Base-by-base conservation (phyloP, 2,797 vertebrate species). In the Philypnodon macrostomus region DNA sequence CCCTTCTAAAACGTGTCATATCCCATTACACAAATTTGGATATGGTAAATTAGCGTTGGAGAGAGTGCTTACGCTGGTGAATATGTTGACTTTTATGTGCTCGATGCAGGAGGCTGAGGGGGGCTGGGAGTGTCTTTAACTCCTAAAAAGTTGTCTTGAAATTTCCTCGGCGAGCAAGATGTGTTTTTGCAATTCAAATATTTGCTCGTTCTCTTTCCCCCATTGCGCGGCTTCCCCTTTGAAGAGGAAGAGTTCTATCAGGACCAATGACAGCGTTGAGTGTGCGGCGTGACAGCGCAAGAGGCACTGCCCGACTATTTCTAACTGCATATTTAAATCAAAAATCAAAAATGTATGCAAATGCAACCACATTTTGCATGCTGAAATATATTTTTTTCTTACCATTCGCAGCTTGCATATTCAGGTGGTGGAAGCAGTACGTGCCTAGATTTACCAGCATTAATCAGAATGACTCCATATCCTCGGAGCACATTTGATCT, bases 181-280 rank as follows among this genome's bases (percentile, higher is more conserved):
- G 88, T 93, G 89, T 94, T 97, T 91, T 95, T 96, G 94, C 95
- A 96, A 96, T 97, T 94, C 94, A 96, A 96, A 97, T 97, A 92
- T 94, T 93, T 93, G 90, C 89, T 89, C 90, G 86, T 91, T 91
- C 88, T 93, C 91, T 89, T 92, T 2, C 37, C 93, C 90, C 86
- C 87, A 85, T 87, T 73, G 85, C 91, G 93, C 90, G 92, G 92
- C 91, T 86, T 87, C n/a, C 92, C 92, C 92, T 95, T 98, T 97
- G 94, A 97, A 95, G 94, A 91, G 72, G 84, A 83, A 86, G 91
- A 92, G 93, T 95, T 95, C 95, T 94, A 92, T 93, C 93, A 93
- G 91, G 90, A 90, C 92, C 93, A 94, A 93, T 97, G 95, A 96
- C 95, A 95, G 94, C 86, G 90, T n/a, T 91, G 85, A 92, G 95